phyloP scores from a whole-genome alignment of 2,797 vertebrate species.

The Hybognathus amarus region DNA sequence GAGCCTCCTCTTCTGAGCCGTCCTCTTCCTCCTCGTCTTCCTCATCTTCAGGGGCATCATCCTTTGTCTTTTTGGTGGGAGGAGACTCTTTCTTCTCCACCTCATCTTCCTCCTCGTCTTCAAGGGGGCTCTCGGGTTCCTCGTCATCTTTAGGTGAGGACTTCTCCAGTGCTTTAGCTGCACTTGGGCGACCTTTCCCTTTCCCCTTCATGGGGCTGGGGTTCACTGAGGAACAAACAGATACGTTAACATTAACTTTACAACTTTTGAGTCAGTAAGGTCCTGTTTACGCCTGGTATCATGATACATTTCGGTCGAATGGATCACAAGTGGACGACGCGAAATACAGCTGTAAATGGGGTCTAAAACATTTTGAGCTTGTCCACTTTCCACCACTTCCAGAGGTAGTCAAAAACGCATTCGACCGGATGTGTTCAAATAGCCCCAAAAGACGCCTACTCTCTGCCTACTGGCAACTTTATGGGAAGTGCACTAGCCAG shows the following conservation, averaged over 20 bases:
- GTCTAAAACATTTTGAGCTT: too few species aligned
- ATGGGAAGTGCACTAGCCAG: too few species aligned
- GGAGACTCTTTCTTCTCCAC: constrained; percentile 84
- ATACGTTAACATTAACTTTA: background rate
- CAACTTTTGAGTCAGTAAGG: background rate
- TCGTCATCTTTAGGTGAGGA: constrained; percentile 91
- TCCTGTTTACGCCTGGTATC: too few species aligned
- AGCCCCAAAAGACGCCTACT: too few species aligned
- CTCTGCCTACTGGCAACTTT: too few species aligned
- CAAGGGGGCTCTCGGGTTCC: constrained; percentile 78
- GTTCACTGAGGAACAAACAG: constrained; percentile 81
- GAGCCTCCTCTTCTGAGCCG: constrained; percentile 94
- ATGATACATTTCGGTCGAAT: too few species aligned
- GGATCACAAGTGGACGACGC: too few species aligned
- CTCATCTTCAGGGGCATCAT: constrained; percentile 72
- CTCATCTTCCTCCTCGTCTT: constrained; percentile 80
- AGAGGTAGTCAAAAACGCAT: too few species aligned
- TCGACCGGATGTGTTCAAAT: too few species aligned
- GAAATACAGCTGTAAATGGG: too few species aligned
- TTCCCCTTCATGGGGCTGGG: constrained; percentile 98
- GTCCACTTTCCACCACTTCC: too few species aligned
- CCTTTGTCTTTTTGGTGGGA: constrained; percentile 85
- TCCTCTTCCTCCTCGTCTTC: constrained; percentile 80
- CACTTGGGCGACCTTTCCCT: constrained; percentile 92
- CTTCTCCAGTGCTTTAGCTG: constrained; percentile 92